Percentiles rank a stretch among this genome's conserved stretches.
Conservation (phyloP, 2,888 invertebrate species). For the Aricia artaxerxes region DNA sequence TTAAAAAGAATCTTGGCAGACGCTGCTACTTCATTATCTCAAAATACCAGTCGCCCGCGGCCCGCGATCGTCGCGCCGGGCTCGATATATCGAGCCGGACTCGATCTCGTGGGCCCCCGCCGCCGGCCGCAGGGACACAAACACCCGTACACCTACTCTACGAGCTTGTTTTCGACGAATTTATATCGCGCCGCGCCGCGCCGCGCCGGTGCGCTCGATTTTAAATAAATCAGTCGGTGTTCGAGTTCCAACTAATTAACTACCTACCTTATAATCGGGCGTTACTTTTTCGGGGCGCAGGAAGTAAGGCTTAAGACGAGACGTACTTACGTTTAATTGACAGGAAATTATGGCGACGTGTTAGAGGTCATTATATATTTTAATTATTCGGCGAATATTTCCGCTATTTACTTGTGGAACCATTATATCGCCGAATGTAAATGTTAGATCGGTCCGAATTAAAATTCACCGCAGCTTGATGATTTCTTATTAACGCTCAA, state of each 20-base stretch:
- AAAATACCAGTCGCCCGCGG: not conserved
- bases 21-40: not conserved
- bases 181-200: not conserved
- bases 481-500: too few relatives aligned
- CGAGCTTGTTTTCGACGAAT: not conserved
- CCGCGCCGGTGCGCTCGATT: not conserved
- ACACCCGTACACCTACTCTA: not conserved
- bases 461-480: too few relatives aligned
- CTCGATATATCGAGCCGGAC: not conserved
- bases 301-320: not conserved
- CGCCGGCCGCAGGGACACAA: not conserved
- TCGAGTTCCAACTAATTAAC: not conserved
- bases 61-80: not conserved
- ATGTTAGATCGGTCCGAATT: too few relatives aligned
- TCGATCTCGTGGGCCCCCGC: not conserved
- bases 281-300: not conserved
- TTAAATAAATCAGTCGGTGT: not conserved
- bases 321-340: not conserved
- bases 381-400: not conserved
- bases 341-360: not conserved
- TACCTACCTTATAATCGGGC: not conserved
- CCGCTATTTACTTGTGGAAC: not conserved
- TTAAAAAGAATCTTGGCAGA: conserved; percentile 3
- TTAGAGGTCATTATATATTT: conserved; percentile 1
- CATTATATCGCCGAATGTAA: too few relatives aligned